Evolutionary conservation across 2,113 vertebrate genomes (phyloP).

Genomic region (Oophaga pumilio): DNA sequence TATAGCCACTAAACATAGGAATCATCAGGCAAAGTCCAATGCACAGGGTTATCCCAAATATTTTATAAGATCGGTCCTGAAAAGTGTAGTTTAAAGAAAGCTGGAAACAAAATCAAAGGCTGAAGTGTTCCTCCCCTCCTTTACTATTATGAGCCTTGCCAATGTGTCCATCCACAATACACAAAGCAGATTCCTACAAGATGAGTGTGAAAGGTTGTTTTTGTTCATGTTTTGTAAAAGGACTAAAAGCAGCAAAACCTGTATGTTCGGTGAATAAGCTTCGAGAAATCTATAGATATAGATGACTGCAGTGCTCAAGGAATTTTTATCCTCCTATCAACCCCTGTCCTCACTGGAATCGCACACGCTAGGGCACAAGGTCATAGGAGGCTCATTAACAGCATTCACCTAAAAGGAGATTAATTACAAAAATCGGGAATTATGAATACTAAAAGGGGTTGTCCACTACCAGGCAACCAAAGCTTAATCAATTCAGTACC

Average conservation of each 20-base stretch:
- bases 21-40: background rate
- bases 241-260: background rate
- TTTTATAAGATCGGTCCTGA: background rate
- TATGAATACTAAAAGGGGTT: too few species aligned
- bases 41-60: background rate
- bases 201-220: background rate
- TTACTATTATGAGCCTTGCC: background rate
- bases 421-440: too few species aligned
- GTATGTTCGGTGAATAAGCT: background rate
- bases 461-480: too few species aligned
- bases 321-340: background rate
- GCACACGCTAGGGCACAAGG: background rate
- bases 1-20: background rate
- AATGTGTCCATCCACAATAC: background rate
- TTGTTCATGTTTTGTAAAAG: background rate
- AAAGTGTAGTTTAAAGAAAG: background rate
- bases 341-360: background rate
- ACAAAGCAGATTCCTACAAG: background rate
- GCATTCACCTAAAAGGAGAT: too few species aligned
- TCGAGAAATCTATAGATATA: background rate
- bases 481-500: too few species aligned
- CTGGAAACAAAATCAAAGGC: background rate
- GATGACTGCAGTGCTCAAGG: background rate
- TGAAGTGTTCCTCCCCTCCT: background rate
- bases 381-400: too few species aligned